Evolutionary conservation across 2,888 invertebrate genomes (phyloP), one percentile per base, ranked within the genome.

Genomic region (Bombylius major): DNA sequence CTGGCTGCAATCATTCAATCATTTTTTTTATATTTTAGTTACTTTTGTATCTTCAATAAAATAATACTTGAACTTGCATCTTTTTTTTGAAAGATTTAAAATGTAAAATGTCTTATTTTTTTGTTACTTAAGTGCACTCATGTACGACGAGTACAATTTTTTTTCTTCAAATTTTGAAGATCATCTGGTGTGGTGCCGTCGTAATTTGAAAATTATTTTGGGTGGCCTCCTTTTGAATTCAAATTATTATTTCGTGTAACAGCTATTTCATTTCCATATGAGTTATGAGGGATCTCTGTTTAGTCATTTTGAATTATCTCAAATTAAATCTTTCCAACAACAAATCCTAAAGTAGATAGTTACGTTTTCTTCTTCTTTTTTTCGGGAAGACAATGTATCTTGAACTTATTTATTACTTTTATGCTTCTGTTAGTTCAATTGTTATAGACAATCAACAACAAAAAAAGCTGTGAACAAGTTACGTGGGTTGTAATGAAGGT

Each of bases 201-300:
- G 39, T 42, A 8, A 42, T 42, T 42, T 11, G 11, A 11, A 42
- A 42, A 42, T 8, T 3, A 9, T 39, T 50, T 50, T 50, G 50
- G 50, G 50, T 49, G 53, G 53, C 53, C 53, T 54, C 23, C 23
- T 31, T 31, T 14, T 23, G 14, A 47, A 23, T 42, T 42, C 47
- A 42, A 42, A 48, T 54, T 48, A 54, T 54, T 39, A 54, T 54
- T 54, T 54, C 53, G 48, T 54, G 53, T 54, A 54, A 49, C 53
- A 48, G 39, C 53, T 42, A 36, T 54, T 54, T 42, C 48, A 54
- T 54, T 23, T 23, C 23, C 23, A 23, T 23, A 23, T 23, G 23
- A 23, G 53, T 48, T 47, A 48, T 47, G 53, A 54, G 48, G 48
- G 48, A 47, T 23, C 47, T 47, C 47, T 14, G 23, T 47, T 48